phyloP scores from a whole-genome alignment of 2,797 vertebrate genomes.

The Lateolabrax maculatus region DNA sequence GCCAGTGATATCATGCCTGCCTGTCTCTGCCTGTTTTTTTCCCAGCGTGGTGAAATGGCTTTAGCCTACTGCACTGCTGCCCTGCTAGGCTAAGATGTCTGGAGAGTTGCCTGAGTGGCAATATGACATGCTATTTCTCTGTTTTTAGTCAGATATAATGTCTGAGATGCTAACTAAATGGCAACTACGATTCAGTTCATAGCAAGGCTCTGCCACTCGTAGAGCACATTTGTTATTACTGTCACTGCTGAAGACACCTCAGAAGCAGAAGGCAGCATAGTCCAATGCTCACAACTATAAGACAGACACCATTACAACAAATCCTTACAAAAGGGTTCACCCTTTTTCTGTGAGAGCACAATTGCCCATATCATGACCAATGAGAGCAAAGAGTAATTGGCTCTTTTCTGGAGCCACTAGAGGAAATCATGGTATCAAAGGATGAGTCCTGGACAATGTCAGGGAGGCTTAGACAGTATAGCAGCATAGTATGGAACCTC shows the following conservation, averaged over 20 bases:
- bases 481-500: conserved; percentile 2
- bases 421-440: conserved; percentile 47
- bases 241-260: conserved; percentile 1
- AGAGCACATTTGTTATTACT: not conserved
- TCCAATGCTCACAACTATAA: not conserved
- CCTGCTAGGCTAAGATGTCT: conserved; percentile 9
- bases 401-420: conserved; percentile 25
- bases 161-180: conserved; percentile 22
- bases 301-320: conserved; percentile 26
- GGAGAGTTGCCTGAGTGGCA: conserved; percentile 30
- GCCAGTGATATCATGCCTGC: conserved; percentile 12
- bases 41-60: conserved; percentile 4
- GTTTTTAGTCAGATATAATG: conserved; percentile 15
- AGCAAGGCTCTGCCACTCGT: conserved; percentile 11
- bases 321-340: conserved; percentile 30
- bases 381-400: conserved; percentile 18
- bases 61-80: not conserved
- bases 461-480: conserved; percentile 20
- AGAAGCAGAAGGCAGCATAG: conserved; percentile 15
- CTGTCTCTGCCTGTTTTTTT: conserved; percentile 5
- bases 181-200: conserved; percentile 7
- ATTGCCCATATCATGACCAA: conserved; percentile 25
- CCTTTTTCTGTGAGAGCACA: conserved; percentile 20
- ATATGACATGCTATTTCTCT: conserved; percentile 29
- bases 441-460: conserved; percentile 12